Conservation (phyloP, 2,888 invertebrate species). For the Caenorhabditis virilis region DNA sequence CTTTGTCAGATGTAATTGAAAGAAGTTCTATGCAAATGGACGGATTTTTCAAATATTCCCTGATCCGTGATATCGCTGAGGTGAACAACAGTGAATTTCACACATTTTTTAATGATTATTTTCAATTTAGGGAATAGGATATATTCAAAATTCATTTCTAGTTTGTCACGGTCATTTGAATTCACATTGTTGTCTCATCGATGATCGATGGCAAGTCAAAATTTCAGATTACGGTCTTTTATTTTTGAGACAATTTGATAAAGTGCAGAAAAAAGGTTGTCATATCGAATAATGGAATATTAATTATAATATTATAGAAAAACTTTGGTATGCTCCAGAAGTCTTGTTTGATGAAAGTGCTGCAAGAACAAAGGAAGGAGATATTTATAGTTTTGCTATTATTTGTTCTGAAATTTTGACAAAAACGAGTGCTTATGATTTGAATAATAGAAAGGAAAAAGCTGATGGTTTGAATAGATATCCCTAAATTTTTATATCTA, state of each 20-base stretch:
- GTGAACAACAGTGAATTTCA: slow-evolving; percentile 27
- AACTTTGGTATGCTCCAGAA: slow-evolving; percentile 59
- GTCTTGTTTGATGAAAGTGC: slow-evolving; percentile 27
- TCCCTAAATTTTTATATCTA: too few relatives aligned
- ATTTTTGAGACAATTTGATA: slow-evolving; percentile 11
- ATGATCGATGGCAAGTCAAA: slow-evolving; percentile 56
- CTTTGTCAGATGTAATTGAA: slow-evolving; percentile 32
- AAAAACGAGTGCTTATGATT: slow-evolving; percentile 28
- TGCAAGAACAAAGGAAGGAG: slow-evolving; percentile 19
- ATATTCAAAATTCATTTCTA: slow-evolving; percentile 23
- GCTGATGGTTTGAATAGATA: slow-evolving; percentile 35
- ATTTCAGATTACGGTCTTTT: slow-evolving; percentile 29
- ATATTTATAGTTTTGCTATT: slow-evolving; percentile 55
- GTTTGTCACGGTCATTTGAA: slow-evolving; percentile 27
- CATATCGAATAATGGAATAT: not conserved
- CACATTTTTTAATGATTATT: not conserved
- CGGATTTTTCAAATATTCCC: slow-evolving; percentile 61
- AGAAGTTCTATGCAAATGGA: slow-evolving; percentile 53
- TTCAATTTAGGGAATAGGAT: slow-evolving; percentile 13
- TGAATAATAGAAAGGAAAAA: slow-evolving; percentile 33
- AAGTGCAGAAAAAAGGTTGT: slow-evolving; percentile 2
- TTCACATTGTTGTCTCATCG: slow-evolving; percentile 43
- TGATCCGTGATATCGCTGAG: slow-evolving; percentile 59
- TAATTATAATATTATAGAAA: slow-evolving; percentile 21
- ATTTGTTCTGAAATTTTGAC: slow-evolving; percentile 44